Percentiles rank a stretch among this genome's conserved stretches.
Conservation (phyloP, 2,888 invertebrate genomes). For the Galerucella pusilla region DNA sequence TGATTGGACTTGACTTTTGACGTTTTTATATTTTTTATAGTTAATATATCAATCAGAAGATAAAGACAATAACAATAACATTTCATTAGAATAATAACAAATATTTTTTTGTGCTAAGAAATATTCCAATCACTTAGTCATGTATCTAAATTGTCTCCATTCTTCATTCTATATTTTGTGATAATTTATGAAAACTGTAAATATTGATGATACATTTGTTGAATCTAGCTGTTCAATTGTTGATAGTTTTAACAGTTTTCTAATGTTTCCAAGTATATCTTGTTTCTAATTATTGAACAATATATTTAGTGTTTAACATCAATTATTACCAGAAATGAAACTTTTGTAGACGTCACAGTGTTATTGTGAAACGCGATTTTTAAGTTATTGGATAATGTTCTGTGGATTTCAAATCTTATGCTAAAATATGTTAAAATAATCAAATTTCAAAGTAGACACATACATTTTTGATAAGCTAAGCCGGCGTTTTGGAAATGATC, state of each 20-base stretch:
- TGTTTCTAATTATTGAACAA: constrained; percentile 7
- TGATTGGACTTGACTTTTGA: too few relatives aligned
- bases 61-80: too few relatives aligned
- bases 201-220: constrained; percentile 2
- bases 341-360: constrained; percentile 7
- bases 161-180: background rate
- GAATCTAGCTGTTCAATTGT: background rate
- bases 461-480: background rate
- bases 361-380: background rate
- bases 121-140: background rate
- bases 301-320: constrained; percentile 2
- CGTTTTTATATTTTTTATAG: too few relatives aligned
- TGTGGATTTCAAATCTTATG: background rate
- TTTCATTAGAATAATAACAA: background rate
- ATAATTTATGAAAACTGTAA: constrained; percentile 12
- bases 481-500: background rate
- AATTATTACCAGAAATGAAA: background rate
- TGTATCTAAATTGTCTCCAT: background rate
- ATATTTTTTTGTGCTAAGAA: background rate
- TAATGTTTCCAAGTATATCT: constrained; percentile 5
- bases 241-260: constrained; percentile 12
- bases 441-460: background rate
- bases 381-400: background rate
- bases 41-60: too few relatives aligned
- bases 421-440: background rate